Evolutionary conservation across 2,113 vertebrate genomes (phyloP).

Genomic region (Bungarus multicinctus): DNA sequence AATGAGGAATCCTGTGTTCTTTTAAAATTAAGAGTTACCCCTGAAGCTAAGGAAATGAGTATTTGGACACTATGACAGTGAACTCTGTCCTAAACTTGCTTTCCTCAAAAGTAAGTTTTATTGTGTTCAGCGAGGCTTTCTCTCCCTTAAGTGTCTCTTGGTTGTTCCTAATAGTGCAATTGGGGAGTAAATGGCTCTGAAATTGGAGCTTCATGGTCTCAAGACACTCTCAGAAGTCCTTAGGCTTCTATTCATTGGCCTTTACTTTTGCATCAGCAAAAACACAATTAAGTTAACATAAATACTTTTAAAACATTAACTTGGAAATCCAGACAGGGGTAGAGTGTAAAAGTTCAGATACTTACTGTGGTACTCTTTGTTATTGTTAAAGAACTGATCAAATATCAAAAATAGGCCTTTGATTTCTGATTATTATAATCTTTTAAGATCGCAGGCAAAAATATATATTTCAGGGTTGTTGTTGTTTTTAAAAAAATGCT

Average conservation of each 20-base stretch:
- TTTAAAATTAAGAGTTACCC: rapidly evolving
- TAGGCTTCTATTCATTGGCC: not conserved
- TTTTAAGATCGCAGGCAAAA: not conserved
- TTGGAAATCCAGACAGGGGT: not conserved
- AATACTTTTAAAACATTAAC: not conserved
- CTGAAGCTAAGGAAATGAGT: rapidly evolving
- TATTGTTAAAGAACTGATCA: not conserved
- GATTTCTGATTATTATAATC: not conserved
- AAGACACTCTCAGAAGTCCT: not conserved
- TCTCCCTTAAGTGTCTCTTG: not conserved
- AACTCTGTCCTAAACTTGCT: rapidly evolving
- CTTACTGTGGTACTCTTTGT: not conserved
- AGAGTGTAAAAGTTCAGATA: not conserved
- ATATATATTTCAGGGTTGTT: not conserved
- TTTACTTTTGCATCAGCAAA: not conserved
- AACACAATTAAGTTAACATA: not conserved
- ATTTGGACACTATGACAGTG: rapidly evolving
- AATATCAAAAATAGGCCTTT: not conserved
- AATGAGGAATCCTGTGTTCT: rapidly evolving
- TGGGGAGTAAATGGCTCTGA: not conserved
- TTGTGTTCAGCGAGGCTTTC: not conserved
- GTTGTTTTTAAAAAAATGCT: not conserved
- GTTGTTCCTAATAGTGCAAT: not conserved
- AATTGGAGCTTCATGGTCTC: not conserved
- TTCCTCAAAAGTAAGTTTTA: not conserved